These are phyloP conservation scores for Bedellia somnulentella DNA, from an alignment of 2,888 invertebrate genomes.

Conservation along the genomic window DNA sequence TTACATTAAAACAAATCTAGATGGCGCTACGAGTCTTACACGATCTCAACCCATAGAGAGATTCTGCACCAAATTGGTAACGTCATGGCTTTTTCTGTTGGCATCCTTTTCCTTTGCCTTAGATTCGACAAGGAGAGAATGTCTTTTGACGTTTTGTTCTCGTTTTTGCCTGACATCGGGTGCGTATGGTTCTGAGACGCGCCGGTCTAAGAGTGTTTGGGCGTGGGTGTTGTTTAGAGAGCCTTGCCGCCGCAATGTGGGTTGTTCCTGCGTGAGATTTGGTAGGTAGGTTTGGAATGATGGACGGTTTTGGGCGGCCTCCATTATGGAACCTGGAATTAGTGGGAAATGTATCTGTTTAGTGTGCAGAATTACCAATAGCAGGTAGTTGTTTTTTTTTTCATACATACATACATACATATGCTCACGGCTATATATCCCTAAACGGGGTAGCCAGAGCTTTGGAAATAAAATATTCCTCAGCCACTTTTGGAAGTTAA, in stretches of 20 bases:
- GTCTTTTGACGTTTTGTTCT: slow-evolving; percentile 37
- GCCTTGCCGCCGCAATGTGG: slow-evolving; percentile 31
- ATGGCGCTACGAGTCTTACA: too few species aligned
- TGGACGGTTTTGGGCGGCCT: slow-evolving; percentile 67
- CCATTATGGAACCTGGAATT: slow-evolving; percentile 65
- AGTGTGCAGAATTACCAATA: background rate
- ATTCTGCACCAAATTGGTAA: slow-evolving; percentile 38
- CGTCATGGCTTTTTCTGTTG: slow-evolving; percentile 38
- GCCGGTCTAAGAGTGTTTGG: slow-evolving; percentile 24
- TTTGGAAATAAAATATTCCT: too few species aligned
- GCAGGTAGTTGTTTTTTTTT: too few species aligned
- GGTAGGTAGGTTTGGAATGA: slow-evolving; percentile 55
- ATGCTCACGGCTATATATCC: too few species aligned
- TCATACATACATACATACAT: too few species aligned
- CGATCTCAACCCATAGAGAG: slow-evolving; percentile 51
- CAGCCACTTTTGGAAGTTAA: too few species aligned
- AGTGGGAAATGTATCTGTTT: background rate
- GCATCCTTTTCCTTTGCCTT: slow-evolving; percentile 35
- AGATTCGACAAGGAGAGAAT: slow-evolving; percentile 47
- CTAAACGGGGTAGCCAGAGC: too few species aligned
- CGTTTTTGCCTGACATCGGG: slow-evolving; percentile 41
- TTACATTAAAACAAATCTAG: too few species aligned
- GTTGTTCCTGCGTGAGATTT: slow-evolving; percentile 18
- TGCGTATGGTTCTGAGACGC: slow-evolving; percentile 44
- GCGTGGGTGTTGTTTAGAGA: slow-evolving; percentile 18